Evolutionary conservation across 64 coral and sea anemone genomes (phyloP).

Genomic region (Pachyseris speciosa): DNA sequence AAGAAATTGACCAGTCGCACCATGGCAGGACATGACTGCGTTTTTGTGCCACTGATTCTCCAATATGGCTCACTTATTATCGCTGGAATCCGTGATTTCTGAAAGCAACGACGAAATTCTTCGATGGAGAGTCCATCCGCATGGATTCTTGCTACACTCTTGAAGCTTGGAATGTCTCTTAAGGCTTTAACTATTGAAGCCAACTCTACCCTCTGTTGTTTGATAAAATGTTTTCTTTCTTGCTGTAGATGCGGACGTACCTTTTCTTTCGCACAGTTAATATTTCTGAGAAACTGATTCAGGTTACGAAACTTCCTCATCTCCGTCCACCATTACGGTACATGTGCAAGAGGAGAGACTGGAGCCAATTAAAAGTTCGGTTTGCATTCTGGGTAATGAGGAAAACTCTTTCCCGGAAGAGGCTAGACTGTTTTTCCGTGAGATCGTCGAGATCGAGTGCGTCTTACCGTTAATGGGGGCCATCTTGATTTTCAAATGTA

Average conservation of each 20-base stretch:
- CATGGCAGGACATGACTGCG: neutral
- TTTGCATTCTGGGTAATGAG: neutral
- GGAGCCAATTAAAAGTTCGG: neutral
- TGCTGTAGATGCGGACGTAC: neutral
- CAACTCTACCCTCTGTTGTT: neutral
- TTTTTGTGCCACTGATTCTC: too few species aligned
- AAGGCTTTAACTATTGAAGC: neutral
- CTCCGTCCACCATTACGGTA: neutral
- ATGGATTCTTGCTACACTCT: neutral
- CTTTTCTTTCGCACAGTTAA: neutral
- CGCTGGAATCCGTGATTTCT: neutral
- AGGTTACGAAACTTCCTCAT: constrained; percentile 10
- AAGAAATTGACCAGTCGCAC: neutral
- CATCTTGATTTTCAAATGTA: too few species aligned
- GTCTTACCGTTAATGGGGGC: too few species aligned
- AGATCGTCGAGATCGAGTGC: too few species aligned
- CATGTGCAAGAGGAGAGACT: neutral
- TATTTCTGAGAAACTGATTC: neutral
- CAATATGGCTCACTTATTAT: neutral
- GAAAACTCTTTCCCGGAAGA: too few species aligned
- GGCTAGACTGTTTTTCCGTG: too few species aligned
- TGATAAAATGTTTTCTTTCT: too few species aligned
- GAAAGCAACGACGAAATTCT: constrained; percentile 3
- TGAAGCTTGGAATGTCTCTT: neutral
- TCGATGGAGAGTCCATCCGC: neutral